Evolutionary conservation across 2,797 vertebrate genomes (phyloP).

Genomic region (Apodemus agrarius): DNA sequence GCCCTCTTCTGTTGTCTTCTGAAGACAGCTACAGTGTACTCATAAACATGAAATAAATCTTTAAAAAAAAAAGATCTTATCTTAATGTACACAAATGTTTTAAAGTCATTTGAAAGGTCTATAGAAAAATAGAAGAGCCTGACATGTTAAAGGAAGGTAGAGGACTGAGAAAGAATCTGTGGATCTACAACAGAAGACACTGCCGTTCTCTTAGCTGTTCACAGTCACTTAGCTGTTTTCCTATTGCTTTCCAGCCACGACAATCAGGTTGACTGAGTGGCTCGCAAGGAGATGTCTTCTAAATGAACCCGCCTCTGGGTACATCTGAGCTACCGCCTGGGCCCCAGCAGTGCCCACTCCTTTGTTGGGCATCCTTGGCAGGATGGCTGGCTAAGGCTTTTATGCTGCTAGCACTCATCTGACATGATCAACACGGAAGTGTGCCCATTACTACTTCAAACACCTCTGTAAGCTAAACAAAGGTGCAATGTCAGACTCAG

Average conservation of each 20-base stretch:
- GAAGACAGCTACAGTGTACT: no score
- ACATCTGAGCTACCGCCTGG: not conserved
- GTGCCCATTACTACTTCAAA: not conserved
- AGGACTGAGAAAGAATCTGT: not conserved
- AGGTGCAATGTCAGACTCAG: constrained; percentile 5
- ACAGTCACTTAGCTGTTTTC: not conserved
- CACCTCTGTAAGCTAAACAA: not conserved
- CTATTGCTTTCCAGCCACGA: not conserved
- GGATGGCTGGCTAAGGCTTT: not conserved
- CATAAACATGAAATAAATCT: no score
- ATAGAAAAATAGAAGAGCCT: not conserved
- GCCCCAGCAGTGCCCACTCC: not conserved
- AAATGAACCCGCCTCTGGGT: not conserved
- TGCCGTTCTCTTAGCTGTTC: not conserved
- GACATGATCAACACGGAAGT: not conserved
- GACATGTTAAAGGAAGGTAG: constrained; percentile 19
- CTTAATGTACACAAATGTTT: not conserved
- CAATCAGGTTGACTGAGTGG: not conserved
- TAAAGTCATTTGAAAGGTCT: constrained; percentile 42
- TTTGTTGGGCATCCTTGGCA: not conserved
- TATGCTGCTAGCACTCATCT: not conserved
- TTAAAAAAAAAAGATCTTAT: not conserved
- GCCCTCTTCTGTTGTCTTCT: no score
- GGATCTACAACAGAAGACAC: not conserved
- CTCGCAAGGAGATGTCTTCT: constrained; percentile 5